A percentile compares a stretch with the other conserved stretches of the same genome.
Conservation (phyloP, 2,888 invertebrate genomes). For the Heliothis peltigera region DNA sequence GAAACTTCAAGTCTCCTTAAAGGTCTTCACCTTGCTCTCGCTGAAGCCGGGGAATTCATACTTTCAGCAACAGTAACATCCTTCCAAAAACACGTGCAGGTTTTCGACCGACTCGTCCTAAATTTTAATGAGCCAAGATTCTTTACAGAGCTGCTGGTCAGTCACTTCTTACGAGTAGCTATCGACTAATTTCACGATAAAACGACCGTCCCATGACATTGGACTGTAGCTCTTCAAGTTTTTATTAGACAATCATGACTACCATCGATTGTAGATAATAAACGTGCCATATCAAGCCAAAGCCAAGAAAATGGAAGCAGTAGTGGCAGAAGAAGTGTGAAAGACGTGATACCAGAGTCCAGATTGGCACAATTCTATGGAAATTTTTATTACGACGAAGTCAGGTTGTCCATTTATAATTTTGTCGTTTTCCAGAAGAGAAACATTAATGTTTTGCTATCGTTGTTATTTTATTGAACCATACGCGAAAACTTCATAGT, state of each 20-base stretch:
- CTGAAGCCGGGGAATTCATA: too few relatives aligned
- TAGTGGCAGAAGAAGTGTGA: conserved; percentile 86
- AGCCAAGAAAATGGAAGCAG: conserved; percentile 80
- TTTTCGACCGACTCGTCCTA: too few relatives aligned
- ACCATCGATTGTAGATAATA: conserved; percentile 69
- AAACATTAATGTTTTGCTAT: background rate
- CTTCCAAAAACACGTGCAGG: too few relatives aligned
- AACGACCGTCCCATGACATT: too few relatives aligned
- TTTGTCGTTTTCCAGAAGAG: background rate
- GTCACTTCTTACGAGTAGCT: too few relatives aligned
- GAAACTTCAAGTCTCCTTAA: too few relatives aligned
- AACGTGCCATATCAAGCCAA: conserved; percentile 74
- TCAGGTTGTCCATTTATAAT: conserved; percentile 35
- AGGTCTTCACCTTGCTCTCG: too few relatives aligned
- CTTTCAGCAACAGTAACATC: too few relatives aligned
- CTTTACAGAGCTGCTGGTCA: background rate
- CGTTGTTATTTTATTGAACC: background rate
- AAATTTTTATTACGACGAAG: conserved; percentile 89
- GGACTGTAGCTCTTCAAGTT: too few relatives aligned
- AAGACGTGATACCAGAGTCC: conserved; percentile 91
- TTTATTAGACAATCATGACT: conserved; percentile 3
- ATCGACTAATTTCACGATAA: too few relatives aligned
- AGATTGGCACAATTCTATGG: conserved; percentile 90
- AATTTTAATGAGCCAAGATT: background rate
- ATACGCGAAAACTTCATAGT: background rate